These are phyloP conservation scores for Perca schrenkii DNA, from an alignment of 2,113 vertebrate genomes.

Conservation along the genomic window DNA sequence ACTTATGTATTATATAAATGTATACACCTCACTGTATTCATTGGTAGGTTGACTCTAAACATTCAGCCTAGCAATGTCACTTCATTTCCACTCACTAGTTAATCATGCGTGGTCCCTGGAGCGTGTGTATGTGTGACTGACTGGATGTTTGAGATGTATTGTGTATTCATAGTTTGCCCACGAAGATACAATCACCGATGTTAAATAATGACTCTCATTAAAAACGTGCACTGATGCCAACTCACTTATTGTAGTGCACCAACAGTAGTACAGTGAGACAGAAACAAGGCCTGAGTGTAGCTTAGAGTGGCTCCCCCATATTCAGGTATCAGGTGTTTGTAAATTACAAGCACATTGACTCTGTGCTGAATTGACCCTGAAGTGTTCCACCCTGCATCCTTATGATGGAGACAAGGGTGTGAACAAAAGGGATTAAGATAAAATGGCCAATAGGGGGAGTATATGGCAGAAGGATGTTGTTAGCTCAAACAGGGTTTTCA, in stretches of 20 bases:
- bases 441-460: conserved; percentile 61
- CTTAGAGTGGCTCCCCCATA: conserved; percentile 14
- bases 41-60: conserved; percentile 30
- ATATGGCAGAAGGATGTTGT: conserved; percentile 16
- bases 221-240: conserved; percentile 59
- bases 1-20: conserved; percentile 54
- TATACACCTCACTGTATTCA: conserved; percentile 49
- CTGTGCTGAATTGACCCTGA: neutral
- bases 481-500: conserved; percentile 34
- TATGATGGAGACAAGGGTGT: neutral
- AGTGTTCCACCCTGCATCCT: neutral
- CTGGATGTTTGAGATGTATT: conserved; percentile 38
- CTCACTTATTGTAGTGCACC: conserved; percentile 55
- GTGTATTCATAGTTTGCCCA: conserved; percentile 53
- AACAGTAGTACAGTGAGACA: conserved; percentile 25
- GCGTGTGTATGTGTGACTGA: conserved; percentile 64
- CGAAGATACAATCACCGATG: conserved; percentile 26
- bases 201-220: conserved; percentile 8
- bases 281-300: conserved; percentile 9
- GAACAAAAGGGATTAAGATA: neutral
- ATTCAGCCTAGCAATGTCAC: conserved; percentile 55
- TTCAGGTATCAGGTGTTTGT: neutral
- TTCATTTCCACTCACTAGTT: conserved; percentile 44
- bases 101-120: conserved; percentile 70
- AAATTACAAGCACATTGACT: neutral